A percentile compares a stretch with the other conserved stretches of the same genome.
Evolutionary conservation across 2,888 invertebrate species (phyloP).

Genomic region (Cryptocephalus primarius): DNA sequence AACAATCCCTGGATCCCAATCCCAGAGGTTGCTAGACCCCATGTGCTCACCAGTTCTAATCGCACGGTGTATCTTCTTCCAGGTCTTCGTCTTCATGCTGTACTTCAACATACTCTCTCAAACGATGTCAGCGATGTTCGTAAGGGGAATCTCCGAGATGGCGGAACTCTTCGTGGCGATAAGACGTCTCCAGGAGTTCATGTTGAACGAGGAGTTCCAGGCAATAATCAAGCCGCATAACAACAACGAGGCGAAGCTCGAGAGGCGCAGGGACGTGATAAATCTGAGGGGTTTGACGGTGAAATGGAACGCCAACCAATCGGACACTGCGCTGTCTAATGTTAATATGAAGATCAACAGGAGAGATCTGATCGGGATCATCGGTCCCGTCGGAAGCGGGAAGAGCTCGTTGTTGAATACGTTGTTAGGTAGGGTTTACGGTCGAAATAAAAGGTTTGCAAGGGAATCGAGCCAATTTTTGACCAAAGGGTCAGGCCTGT

Average conservation of each 20-base stretch:
- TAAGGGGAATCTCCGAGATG: constrained; percentile 38
- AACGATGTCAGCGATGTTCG: constrained; percentile 48
- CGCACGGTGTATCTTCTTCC: constrained; percentile 5
- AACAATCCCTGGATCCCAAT: too few relatives aligned
- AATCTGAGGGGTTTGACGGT: constrained; percentile 26
- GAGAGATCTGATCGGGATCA: constrained; percentile 39
- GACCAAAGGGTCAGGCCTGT: too few relatives aligned
- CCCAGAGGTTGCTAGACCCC: too few relatives aligned
- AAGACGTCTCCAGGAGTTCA: constrained; percentile 34
- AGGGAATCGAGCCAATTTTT: too few relatives aligned
- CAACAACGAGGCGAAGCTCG: constrained; percentile 21
- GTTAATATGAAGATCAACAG: constrained; percentile 24
- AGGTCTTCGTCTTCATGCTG: constrained; percentile 45
- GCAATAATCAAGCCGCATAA: constrained; percentile 12
- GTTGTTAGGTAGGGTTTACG: constrained; percentile 3
- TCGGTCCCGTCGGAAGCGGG: constrained; percentile 50
- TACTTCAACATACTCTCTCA: constrained; percentile 45
- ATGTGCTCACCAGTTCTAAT: too few relatives aligned
- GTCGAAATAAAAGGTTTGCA: background rate
- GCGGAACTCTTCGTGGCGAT: constrained; percentile 39
- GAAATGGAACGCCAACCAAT: constrained; percentile 29
- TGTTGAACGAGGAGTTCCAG: constrained; percentile 30
- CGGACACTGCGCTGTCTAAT: constrained; percentile 29
- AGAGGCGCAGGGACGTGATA: constrained; percentile 19
- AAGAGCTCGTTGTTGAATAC: constrained; percentile 47